Evolutionary conservation across 2,113 vertebrate species (phyloP).

Genomic region (Xyrauchen texanus): DNA sequence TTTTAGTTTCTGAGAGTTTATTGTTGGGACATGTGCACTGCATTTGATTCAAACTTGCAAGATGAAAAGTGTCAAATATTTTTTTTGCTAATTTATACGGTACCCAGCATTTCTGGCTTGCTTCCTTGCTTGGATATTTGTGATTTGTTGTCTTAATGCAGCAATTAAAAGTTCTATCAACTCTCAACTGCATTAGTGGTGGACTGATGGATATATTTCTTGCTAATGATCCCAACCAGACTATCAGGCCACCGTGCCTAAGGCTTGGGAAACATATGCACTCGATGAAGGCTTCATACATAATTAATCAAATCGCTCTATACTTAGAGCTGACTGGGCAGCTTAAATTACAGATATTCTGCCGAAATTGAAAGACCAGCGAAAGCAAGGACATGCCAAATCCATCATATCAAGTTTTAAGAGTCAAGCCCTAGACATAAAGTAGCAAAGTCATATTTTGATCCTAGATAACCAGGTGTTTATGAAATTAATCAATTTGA

Average conservation of each 20-base stretch:
- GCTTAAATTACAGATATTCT: conserved; percentile 77
- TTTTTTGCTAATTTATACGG: too few species aligned
- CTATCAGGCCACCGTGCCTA: conserved; percentile 13
- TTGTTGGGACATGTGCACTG: background rate
- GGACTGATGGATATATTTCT: conserved; percentile 25
- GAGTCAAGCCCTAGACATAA: background rate
- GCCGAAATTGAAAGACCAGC: conserved; percentile 72
- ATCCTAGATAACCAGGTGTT: too few species aligned
- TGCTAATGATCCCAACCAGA: conserved; percentile 35
- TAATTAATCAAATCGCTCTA: conserved; percentile 76
- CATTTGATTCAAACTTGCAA: background rate
- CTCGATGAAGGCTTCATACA: conserved; percentile 67
- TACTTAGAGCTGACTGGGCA: conserved; percentile 66
- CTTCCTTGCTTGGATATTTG: too few species aligned
- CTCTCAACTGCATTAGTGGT: background rate
- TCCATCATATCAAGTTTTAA: background rate
- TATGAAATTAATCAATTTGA: too few species aligned
- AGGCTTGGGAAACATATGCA: conserved; percentile 40
- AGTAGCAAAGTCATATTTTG: too few species aligned
- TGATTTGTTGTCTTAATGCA: background rate
- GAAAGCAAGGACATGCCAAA: conserved; percentile 48
- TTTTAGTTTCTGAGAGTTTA: background rate
- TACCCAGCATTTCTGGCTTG: too few species aligned
- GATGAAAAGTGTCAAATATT: too few species aligned
- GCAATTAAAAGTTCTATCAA: background rate